Conservation (phyloP, 2,888 invertebrate genomes). For the Electrophaes corylata region DNA sequence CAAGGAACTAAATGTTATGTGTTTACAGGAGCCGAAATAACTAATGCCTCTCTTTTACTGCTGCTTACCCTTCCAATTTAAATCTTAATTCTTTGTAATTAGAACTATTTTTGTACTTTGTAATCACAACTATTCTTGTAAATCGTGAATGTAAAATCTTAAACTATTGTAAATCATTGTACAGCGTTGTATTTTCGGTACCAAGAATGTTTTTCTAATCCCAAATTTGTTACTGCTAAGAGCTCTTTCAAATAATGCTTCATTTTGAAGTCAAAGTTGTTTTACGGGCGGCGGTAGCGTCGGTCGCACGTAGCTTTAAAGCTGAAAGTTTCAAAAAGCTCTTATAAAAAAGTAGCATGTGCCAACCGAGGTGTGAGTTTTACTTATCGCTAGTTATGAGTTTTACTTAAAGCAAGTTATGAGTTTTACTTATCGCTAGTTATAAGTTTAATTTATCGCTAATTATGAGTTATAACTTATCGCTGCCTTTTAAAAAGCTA, state of each 20-base stretch:
- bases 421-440: too few species aligned
- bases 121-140: neutral
- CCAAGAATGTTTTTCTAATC: neutral
- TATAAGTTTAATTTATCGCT: too few species aligned
- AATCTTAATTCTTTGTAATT: slow-evolving; percentile 33
- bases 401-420: too few species aligned
- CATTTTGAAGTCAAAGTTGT: neutral
- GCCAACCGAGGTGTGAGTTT: neutral
- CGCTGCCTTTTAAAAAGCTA: neutral
- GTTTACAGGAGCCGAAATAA: slow-evolving; percentile 26
- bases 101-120: slow-evolving; percentile 7
- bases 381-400: neutral
- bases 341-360: neutral
- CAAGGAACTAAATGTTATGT: slow-evolving; percentile 19
- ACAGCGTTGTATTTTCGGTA: neutral
- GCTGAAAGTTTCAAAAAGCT: too few species aligned
- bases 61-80: slow-evolving; percentile 32
- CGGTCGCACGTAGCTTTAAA: neutral
- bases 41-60: slow-evolving; percentile 27
- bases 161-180: neutral
- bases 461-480: too few species aligned
- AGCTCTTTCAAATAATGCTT: too few species aligned
- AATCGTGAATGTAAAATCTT: neutral
- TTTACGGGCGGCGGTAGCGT: neutral
- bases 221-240: neutral